Percentiles rank a stretch among this genome's conserved stretches.
These are phyloP conservation scores for Rhingia rostrata DNA, from an alignment of 2,888 invertebrate species.

Conservation along the genomic window DNA sequence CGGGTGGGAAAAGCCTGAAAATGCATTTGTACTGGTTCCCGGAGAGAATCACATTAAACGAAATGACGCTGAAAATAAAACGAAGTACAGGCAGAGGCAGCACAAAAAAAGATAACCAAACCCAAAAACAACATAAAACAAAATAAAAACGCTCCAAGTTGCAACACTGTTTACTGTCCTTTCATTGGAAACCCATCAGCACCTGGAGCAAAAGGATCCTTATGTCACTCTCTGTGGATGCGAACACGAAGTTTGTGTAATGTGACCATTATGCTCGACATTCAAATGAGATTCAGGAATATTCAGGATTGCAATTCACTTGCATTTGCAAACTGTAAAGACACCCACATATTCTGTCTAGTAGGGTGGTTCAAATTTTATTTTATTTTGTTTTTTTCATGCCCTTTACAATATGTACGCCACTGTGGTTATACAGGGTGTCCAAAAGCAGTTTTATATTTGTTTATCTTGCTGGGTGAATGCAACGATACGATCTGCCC, in stretches of 20 bases:
- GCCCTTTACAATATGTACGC: no score
- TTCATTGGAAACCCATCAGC: constrained; percentile 33
- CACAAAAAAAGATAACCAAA: constrained; percentile 7
- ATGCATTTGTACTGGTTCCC: constrained; percentile 39
- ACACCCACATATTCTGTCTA: no score
- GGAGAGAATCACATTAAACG: constrained; percentile 62
- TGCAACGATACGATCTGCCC: no score
- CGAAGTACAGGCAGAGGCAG: neutral
- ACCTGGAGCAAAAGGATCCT: constrained; percentile 18
- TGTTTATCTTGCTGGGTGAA: no score
- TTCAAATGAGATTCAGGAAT: constrained; percentile 47
- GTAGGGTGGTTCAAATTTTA: no score
- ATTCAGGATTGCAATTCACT: constrained; percentile 47
- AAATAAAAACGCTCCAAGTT: neutral
- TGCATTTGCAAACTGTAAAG: constrained; percentile 7
- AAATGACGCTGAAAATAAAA: constrained; percentile 55
- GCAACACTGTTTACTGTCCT: constrained; percentile 7
- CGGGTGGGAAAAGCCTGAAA: constrained; percentile 24
- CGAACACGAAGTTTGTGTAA: constrained; percentile 47
- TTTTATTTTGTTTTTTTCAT: no score
- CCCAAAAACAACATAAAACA: constrained; percentile 14
- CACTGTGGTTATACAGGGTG: no score
- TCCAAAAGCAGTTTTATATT: no score
- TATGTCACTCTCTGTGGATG: constrained; percentile 16
- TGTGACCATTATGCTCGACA: constrained; percentile 57